Conservation (phyloP, 2,888 invertebrate genomes). For the Argynnis bischoffii region DNA sequence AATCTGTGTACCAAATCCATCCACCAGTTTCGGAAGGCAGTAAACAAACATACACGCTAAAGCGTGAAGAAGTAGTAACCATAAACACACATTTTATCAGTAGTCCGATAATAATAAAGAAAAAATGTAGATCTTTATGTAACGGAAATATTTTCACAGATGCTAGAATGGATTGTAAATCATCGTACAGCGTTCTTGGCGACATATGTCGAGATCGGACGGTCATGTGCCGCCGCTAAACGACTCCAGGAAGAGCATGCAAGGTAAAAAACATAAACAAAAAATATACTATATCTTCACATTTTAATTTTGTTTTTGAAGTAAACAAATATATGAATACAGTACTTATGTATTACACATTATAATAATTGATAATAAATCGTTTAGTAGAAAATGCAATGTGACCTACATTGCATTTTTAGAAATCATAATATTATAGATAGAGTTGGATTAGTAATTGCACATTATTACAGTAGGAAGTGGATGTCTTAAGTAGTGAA, state of each 20-base stretch:
- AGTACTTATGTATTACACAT: too few species aligned
- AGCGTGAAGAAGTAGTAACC: neutral
- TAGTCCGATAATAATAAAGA: neutral
- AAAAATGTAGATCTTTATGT: neutral
- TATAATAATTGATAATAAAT: too few species aligned
- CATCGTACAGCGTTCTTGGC: constrained; percentile 97
- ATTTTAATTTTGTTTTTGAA: neutral
- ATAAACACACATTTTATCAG: neutral
- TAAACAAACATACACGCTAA: too few species aligned
- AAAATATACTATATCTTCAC: too few species aligned
- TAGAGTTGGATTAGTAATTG: constrained; percentile 20
- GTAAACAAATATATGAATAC: too few species aligned
- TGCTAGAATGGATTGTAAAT: constrained; percentile 99
- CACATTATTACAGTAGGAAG: constrained; percentile 22
- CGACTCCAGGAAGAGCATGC: constrained; percentile 97
- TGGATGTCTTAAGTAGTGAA: constrained; percentile 30
- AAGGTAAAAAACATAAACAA: constrained; percentile 60
- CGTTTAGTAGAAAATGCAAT: constrained; percentile 5
- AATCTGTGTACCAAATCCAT: too few species aligned
- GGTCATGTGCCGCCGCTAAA: constrained; percentile 94
- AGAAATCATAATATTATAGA: constrained; percentile 21
- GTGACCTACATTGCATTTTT: constrained; percentile 1
- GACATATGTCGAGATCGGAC: constrained; percentile 98
- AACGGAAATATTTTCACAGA: constrained; percentile 76
- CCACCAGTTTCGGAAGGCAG: too few species aligned